Base-by-base conservation (phyloP, 2,113 vertebrate genomes). In the Hippocampus abdominalis region DNA sequence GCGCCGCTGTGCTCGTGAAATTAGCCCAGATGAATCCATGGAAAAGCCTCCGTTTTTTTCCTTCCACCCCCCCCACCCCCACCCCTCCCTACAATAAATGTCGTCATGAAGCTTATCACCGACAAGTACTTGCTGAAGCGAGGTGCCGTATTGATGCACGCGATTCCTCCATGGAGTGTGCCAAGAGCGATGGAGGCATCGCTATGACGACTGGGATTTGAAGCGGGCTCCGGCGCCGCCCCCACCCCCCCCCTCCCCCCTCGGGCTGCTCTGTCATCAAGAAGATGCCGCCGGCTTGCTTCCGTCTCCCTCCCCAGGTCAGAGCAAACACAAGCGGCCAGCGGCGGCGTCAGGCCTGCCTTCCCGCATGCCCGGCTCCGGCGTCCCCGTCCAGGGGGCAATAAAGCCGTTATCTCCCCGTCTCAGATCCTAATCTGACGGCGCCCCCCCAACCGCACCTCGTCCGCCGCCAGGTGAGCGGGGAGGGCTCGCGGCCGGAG, bases 381-480 rank as follows among this genome's bases (percentile, higher is more conserved):
- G 76, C 82, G 86, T 82, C 84, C 84, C 87, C 81, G 81, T 89
- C 91, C 90, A 92, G 89, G 90, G 91, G 92, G 91, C 91, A 93
- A 91, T 93, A 93, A 93, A 93, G 89, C 91, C 81, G 89, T 93
- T 93, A 93, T 93, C 92, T 92, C 87, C 81, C 86, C 71, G 88
- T 90, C 87, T 93, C 92, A 92, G 92, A 93, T 93, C 89, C 89
- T 93, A 93, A 93, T 93, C 92, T 93, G 92, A 92, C 85, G 89
- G 89, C 87, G 87, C 87, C 87, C n/a, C n/a, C n/a, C n/a, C n/a
- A n/a, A n/a, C 90, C 77, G 82, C 89, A 89, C 89, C 82, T 88
- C 81, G 88, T 83, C 29, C 71, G 72, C 92, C 91, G 91, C 92
- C 91, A 93, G 91, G 91, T 92, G 91, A 93, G 89, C 90, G 81